phyloP scores from a whole-genome alignment of 2,888 invertebrate genomes.

The Hedychridium roseum region DNA sequence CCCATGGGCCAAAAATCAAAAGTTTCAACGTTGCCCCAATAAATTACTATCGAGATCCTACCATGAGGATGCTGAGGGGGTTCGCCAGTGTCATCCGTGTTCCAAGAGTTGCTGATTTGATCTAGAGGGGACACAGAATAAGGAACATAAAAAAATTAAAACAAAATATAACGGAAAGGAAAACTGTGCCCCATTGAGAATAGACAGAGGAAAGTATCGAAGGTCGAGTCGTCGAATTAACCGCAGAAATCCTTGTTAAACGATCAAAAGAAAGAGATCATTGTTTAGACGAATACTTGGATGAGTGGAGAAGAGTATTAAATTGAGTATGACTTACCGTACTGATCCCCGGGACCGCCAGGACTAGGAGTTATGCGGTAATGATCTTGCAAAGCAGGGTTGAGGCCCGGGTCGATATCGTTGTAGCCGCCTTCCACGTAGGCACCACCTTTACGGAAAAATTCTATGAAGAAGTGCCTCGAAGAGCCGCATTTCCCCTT shows the following conservation, averaged over 20 bases:
- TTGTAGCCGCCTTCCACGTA: slow-evolving; percentile 72
- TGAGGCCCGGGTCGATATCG: slow-evolving; percentile 68
- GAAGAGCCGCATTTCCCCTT: slow-evolving; percentile 5
- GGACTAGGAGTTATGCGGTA: slow-evolving; percentile 75
- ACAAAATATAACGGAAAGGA: too few relatives aligned
- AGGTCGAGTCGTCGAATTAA: too few relatives aligned
- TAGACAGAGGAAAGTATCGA: too few relatives aligned
- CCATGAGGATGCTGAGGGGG: slow-evolving; percentile 62
- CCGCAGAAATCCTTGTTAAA: too few relatives aligned
- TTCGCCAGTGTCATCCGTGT: slow-evolving; percentile 62
- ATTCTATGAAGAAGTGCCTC: slow-evolving; percentile 60
- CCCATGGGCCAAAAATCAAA: too few relatives aligned
- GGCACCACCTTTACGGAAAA: slow-evolving; percentile 66
- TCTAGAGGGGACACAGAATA: slow-evolving; percentile 49
- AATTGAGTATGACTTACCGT: slow-evolving; percentile 64
- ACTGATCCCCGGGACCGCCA: slow-evolving; percentile 70
- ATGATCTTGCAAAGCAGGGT: slow-evolving; percentile 62
- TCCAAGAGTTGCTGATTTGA: slow-evolving; percentile 64
- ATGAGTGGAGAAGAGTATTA: too few relatives aligned
- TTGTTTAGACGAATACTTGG: too few relatives aligned
- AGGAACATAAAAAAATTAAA: too few relatives aligned
- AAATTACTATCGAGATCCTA: slow-evolving; percentile 40
- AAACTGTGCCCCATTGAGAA: too few relatives aligned
- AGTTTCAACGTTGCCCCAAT: too few relatives aligned
- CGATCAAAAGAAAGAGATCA: too few relatives aligned